phyloP scores from a whole-genome alignment of 2,113 vertebrate species.

The Thomomys bottae region DNA sequence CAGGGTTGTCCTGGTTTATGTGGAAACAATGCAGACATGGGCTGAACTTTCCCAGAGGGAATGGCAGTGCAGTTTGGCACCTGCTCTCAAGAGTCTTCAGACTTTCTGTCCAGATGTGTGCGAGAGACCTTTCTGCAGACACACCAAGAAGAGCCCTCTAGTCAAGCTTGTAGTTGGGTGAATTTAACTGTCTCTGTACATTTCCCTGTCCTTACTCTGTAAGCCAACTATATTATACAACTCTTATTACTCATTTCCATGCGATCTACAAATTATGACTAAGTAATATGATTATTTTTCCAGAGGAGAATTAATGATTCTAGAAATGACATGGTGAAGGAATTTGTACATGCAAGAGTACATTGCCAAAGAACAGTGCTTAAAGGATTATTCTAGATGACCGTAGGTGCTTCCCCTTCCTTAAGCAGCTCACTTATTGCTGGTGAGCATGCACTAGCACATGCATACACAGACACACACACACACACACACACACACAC shows the following conservation, averaged over 20 bases:
- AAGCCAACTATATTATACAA: constrained; percentile 6
- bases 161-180: not conserved
- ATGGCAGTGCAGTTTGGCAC: not conserved
- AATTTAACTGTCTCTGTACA: not conserved
- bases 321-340: not conserved
- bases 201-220: not conserved
- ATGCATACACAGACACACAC: not conserved
- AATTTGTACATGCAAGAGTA: not conserved
- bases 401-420: not conserved
- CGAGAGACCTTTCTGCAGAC: not conserved
- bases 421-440: not conserved
- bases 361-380: not conserved
- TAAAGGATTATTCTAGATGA: not conserved
- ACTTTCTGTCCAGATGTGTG: not conserved
- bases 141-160: not conserved
- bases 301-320: not conserved
- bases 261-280: not conserved
- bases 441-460: not conserved
- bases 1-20: not conserved
- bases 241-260: not conserved
- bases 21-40: not conserved
- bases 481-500: not conserved
- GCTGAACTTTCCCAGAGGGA: not conserved
- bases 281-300: not conserved
- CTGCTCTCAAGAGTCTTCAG: not conserved